Percentiles rank a stretch among this genome's conserved stretches.
phyloP scores from a whole-genome alignment of 2,888 invertebrate species.

The Holacanthella duospinosa region DNA sequence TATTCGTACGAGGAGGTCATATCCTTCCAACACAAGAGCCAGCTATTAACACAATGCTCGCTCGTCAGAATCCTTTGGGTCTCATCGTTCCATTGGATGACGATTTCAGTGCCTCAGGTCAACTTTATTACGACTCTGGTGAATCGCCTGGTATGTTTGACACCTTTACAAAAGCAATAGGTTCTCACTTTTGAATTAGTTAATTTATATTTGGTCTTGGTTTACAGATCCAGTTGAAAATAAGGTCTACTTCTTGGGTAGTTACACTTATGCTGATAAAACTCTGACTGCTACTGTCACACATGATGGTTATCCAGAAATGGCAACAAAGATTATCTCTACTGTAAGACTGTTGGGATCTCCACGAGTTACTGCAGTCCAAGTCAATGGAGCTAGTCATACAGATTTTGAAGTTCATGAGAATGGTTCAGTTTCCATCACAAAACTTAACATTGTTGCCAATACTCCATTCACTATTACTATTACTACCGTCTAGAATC shows the following conservation, averaged over 20 bases:
- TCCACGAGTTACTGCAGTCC: conserved; percentile 13
- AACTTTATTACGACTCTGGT: conserved; percentile 71
- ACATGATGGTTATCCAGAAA: conserved; percentile 24
- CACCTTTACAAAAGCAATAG: neutral
- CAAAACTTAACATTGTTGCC: conserved; percentile 17
- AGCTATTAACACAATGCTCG: conserved; percentile 49
- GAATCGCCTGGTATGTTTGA: conserved; percentile 61
- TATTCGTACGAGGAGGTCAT: conserved; percentile 57
- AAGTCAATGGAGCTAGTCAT: conserved; percentile 23
- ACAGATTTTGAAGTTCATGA: conserved; percentile 14
- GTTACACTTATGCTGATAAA: conserved; percentile 12
- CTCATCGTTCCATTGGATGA: conserved; percentile 53
- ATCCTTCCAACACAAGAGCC: conserved; percentile 59
- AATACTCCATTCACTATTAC: conserved; percentile 13
- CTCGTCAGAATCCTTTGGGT: conserved; percentile 53
- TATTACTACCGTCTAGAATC: neutral
- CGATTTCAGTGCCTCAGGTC: conserved; percentile 48
- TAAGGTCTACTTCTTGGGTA: conserved; percentile 26
- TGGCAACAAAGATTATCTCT: conserved; percentile 15
- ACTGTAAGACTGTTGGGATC: conserved; percentile 29
- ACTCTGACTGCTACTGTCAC: conserved; percentile 13
- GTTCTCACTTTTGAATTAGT: neutral
- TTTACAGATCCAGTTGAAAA: conserved; percentile 25
- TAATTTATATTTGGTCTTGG: too few species aligned
- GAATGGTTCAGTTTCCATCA: conserved; percentile 27